These are phyloP conservation scores for Cyclophora punctaria DNA, from an alignment of 2,888 invertebrate genomes.

Conservation along the genomic window DNA sequence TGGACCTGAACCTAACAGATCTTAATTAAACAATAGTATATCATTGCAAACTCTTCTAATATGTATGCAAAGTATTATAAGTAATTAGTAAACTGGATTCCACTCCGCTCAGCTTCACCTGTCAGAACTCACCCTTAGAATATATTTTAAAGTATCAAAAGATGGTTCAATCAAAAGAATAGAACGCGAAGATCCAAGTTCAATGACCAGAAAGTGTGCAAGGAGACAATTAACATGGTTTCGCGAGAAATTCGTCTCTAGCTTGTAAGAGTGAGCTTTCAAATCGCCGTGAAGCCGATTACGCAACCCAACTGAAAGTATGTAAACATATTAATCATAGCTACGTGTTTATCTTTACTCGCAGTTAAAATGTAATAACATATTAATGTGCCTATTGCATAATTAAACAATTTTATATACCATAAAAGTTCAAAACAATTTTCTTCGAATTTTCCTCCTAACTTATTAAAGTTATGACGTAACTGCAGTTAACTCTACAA, in stretches of 20 bases:
- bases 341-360: not conserved
- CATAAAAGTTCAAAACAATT: not conserved
- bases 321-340: slow-evolving; percentile 6
- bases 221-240: not conserved
- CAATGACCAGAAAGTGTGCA: not conserved
- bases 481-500: not conserved
- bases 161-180: no score
- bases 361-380: not conserved
- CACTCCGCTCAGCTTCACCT: no score
- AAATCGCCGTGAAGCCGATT: slow-evolving; percentile 8
- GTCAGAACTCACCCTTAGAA: no score
- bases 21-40: no score
- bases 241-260: not conserved
- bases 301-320: slow-evolving; percentile 13
- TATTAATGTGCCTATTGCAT: no score
- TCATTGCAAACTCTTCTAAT: no score
- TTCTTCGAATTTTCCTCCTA: not conserved
- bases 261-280: slow-evolving; percentile 9
- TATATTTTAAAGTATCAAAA: no score
- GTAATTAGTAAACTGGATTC: no score
- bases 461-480: not conserved
- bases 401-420: no score
- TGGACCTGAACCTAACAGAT: no score
- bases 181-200: not conserved
- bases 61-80: no score